Evolutionary conservation across 2,797 vertebrate species (phyloP).

Genomic region (Anomalospiza imberbis): DNA sequence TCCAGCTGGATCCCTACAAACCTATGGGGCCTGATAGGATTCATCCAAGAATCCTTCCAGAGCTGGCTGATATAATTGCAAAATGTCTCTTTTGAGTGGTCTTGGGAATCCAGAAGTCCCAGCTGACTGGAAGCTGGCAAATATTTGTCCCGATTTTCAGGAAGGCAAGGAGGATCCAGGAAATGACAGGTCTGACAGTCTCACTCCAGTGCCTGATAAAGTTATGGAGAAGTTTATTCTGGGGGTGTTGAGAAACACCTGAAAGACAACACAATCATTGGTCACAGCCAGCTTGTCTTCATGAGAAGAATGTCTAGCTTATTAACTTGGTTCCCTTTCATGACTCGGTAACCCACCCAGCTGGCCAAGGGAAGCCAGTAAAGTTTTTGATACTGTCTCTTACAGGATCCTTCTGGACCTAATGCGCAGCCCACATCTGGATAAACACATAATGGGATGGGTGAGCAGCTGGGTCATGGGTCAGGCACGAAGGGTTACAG

Average conservation of each 20-base stretch:
- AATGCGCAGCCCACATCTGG: not conserved
- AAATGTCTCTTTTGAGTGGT: not conserved
- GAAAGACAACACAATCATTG: rapidly evolving
- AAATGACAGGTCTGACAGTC: not conserved
- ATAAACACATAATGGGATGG: not conserved
- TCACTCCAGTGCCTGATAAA: not conserved
- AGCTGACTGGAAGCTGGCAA: not conserved
- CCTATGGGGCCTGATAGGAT: not conserved
- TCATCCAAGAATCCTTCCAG: not conserved
- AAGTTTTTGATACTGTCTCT: rapidly evolving
- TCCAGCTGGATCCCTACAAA: not conserved
- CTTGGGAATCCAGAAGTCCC: not conserved
- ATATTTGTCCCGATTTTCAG: rapidly evolving
- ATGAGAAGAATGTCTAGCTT: not conserved
- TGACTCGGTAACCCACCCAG: not conserved
- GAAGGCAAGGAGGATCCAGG: not conserved
- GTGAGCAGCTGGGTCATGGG: rapidly evolving
- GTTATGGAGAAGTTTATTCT: not conserved
- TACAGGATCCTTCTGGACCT: not conserved
- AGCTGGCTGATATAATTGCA: not conserved
- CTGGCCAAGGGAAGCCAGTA: not conserved
- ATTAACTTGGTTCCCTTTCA: not conserved
- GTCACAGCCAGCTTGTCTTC: not conserved
- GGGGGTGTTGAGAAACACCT: not conserved
- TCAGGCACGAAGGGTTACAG: not conserved